Evolutionary conservation across 2,888 invertebrate species (phyloP), one percentile per base, ranked within the genome.

Genomic region (Silvanus unidentatus): DNA sequence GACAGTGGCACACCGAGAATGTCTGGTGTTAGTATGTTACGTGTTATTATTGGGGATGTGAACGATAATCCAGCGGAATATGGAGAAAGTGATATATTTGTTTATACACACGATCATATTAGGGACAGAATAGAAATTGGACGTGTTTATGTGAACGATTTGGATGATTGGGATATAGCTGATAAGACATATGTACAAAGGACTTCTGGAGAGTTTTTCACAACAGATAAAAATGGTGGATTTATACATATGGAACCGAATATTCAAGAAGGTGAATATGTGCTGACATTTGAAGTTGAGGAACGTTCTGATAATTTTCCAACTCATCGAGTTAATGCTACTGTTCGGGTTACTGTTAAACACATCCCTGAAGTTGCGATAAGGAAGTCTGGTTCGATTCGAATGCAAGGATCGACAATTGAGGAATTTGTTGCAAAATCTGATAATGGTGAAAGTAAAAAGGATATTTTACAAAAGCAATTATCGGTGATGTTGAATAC

Each of bases 101-200:
- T 98, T 1, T 97, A 97, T 71, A 94, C 93, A 65, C 98, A 94
- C 68, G 87, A 86, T 80, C 91, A 91, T 48, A 80, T 85, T 57
- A 81, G 84, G 0, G 87, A 86, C 0, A 82, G 86, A 51, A 86
- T 86, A 0, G 82, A 86, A 54, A 92, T 98, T 45, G 98, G 98
- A 0, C 78, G 91, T 1, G 92, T 93, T 1, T 98, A 88, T 73
- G 97, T 97, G 0, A 82, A 89, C 35, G 98, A 99, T 72, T 80
- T 83, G 0, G 99, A 99, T 64, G 98, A 98, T 67, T 98, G 97
- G 97, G 98, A 99, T 71, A 72, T 94, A 39, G 82, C 82, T 0
- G 95, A 98, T 70, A 99, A 99, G 73, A 73, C 77, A 10, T 99
- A 95, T 67, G 39, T 57, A 5, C 76, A 75, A 49, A 90, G 88